phyloP scores from a whole-genome alignment of 2,888 invertebrate genomes.

The Megaustenia siamemsis region DNA sequence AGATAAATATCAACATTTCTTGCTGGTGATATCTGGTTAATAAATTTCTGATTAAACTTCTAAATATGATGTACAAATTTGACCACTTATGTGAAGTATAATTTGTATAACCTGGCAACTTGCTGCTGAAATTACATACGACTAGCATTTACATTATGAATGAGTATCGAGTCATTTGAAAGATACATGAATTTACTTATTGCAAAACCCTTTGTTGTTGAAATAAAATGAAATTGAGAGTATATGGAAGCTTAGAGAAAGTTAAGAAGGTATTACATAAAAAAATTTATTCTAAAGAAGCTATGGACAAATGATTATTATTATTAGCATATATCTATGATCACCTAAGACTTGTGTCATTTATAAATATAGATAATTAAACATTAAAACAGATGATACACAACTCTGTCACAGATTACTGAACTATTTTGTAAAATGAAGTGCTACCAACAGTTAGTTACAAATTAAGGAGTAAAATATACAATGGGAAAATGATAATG shows the following conservation, averaged over 20 bases:
- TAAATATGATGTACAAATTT: too few species aligned
- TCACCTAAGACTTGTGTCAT: conserved; percentile 23
- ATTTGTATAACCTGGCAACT: background rate
- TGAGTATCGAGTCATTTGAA: conserved; percentile 46
- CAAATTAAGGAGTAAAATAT: background rate
- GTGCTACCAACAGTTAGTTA: background rate
- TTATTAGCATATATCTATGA: conserved; percentile 12
- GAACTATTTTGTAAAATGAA: background rate
- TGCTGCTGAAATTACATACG: background rate
- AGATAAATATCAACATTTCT: too few species aligned
- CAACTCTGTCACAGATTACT: background rate
- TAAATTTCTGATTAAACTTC: too few species aligned
- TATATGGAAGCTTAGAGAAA: background rate
- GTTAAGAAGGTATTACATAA: background rate
- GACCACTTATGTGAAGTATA: too few species aligned
- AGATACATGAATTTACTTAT: conserved; percentile 47
- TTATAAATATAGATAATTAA: background rate
- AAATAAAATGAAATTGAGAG: conserved; percentile 10
- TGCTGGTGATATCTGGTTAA: too few species aligned
- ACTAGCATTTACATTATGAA: conserved; percentile 17
- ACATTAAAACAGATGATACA: background rate
- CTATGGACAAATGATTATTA: background rate
- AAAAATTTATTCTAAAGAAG: conserved; percentile 4
- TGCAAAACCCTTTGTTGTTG: conserved; percentile 44
- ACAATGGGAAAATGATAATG: background rate